phyloP scores from a whole-genome alignment of 2,797 vertebrate species.

The Macrochelys suwanniensis region DNA sequence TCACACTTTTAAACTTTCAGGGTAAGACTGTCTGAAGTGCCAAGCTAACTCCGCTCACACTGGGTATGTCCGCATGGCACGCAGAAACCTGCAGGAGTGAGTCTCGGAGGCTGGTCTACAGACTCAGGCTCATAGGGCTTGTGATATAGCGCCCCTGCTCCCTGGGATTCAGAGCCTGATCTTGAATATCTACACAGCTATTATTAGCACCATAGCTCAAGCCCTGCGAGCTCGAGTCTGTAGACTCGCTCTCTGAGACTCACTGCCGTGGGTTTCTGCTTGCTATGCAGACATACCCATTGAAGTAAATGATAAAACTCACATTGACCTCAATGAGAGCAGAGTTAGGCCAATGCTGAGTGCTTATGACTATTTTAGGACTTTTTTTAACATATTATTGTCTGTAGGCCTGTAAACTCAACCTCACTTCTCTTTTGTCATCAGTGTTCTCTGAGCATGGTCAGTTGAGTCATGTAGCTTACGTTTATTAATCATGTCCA shows the following conservation, averaged over 20 bases:
- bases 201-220: background rate
- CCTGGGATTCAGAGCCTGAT: background rate
- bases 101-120: background rate
- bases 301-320: background rate
- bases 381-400: background rate
- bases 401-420: background rate
- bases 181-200: background rate
- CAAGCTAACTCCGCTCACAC: background rate
- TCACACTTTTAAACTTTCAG: background rate
- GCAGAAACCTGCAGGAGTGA: background rate
- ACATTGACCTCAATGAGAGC: background rate
- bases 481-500: background rate
- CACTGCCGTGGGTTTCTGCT: background rate
- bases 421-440: background rate
- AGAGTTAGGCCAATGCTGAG: background rate
- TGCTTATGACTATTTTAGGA: background rate
- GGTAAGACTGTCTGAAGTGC: background rate
- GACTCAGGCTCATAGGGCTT: background rate
- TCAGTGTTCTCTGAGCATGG: background rate
- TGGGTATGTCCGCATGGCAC: background rate
- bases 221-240: background rate
- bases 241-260: background rate
- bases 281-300: background rate
- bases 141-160: background rate
- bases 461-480: rapidly evolving